Base-by-base conservation (phyloP, 2,113 vertebrate species). In the Corythoichthys haematopterus region DNA sequence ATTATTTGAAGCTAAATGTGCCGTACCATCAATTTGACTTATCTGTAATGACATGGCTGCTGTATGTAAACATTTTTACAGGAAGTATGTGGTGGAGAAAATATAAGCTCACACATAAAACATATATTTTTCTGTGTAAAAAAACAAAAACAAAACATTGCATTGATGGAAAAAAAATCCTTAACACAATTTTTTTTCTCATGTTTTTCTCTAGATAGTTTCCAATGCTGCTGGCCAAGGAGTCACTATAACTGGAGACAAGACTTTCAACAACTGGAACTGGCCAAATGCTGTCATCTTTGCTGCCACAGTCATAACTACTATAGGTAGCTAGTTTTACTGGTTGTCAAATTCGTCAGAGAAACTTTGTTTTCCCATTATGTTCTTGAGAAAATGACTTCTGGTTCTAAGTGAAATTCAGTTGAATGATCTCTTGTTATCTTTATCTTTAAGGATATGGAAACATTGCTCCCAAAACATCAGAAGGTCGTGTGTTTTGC, bases 271-370 rank as follows among this genome's bases (percentile, higher is more conserved):
- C 88, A 97, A 98, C 85, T 99, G 97, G 97, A 98, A 99, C 75
- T 99, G 97, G 97, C 94, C 97, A 28, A 99, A 99, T 0, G 97
- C 96, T 0, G 95, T 99, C 75, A 99, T 99, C 79, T 99, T 99
- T 75, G 96, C 97, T 43, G 97, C 97, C 71, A 99, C 97, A 0
- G 96, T 99, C 66, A 98, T 99, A 81, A 99, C 97, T 40, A 99
- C 97, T 13, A 99, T 99, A 0, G 97, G 97, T 97, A 84, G 81
- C 87, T 77, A 68, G 28, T 64, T 60, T 35, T 59, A n/a, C 3
- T n/a, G 15, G 15, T 10, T 11, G 0, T 59, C 40, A 1, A 38
- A 43, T 2, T 59, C 8, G 16, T n/a, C 10, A 36, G 36, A 59
- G 2, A 16, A 38, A 33, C 3, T 33, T 36, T 1, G 13, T 9